phyloP scores from a whole-genome alignment of 2,888 invertebrate genomes.

The Macrosoma leucophasiata region DNA sequence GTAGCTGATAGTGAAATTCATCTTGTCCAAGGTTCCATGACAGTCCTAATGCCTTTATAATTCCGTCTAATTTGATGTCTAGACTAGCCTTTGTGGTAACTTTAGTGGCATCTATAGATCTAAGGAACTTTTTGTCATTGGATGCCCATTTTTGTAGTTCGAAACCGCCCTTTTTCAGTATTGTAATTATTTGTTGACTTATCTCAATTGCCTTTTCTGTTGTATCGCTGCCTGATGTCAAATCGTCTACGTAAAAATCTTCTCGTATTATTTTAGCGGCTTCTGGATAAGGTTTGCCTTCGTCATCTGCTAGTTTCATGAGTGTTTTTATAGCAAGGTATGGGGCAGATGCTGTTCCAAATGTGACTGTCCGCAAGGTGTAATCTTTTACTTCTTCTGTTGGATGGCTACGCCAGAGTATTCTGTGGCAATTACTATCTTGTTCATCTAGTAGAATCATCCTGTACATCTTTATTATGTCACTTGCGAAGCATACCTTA shows the following conservation, averaged over 20 bases:
- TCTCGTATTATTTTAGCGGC: slow-evolving; percentile 12
- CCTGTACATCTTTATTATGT: slow-evolving; percentile 33
- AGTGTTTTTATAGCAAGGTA: slow-evolving; percentile 21
- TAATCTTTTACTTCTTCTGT: slow-evolving; percentile 16
- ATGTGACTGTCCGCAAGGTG: slow-evolving; percentile 23
- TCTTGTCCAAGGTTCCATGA: slow-evolving; percentile 25
- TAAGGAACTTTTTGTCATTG: slow-evolving; percentile 20
- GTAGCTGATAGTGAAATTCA: slow-evolving; percentile 23
- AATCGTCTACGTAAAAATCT: slow-evolving; percentile 22
- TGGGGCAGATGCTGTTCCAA: slow-evolving; percentile 26
- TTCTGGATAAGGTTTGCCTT: slow-evolving; percentile 13
- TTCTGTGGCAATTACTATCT: slow-evolving; percentile 25
- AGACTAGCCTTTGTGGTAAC: slow-evolving; percentile 9
- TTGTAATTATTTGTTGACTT: slow-evolving; percentile 6
- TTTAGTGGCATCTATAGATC: slow-evolving; percentile 7
- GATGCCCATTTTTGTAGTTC: slow-evolving; percentile 25
- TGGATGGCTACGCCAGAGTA: slow-evolving; percentile 12
- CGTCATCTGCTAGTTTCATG: slow-evolving; percentile 18
- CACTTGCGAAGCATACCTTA: slow-evolving; percentile 25
- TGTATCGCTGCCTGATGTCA: slow-evolving; percentile 14
- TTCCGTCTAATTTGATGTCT: slow-evolving; percentile 20
- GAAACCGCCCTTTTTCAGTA: slow-evolving; percentile 20
- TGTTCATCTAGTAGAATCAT: slow-evolving; percentile 23
- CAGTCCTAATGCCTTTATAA: slow-evolving; percentile 23
- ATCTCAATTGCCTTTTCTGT: slow-evolving; percentile 12